Base-by-base conservation (phyloP, 2,797 vertebrate genomes). In the Danionella dracula region DNA sequence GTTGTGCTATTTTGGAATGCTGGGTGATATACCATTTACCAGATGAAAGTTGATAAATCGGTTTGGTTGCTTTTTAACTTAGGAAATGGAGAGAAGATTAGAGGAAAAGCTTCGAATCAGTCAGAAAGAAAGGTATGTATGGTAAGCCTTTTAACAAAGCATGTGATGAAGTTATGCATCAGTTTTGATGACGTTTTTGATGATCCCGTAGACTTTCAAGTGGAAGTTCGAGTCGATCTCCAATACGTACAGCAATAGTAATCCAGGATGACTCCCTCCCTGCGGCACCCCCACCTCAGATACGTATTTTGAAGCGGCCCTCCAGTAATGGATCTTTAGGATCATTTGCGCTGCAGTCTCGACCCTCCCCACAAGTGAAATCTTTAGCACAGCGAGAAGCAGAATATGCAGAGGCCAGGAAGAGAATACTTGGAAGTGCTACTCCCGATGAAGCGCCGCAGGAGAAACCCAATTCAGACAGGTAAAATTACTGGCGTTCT, bases 61-160 rank as follows among this genome's bases (percentile, higher is more conserved):
- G 59, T 74, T 75, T 48, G 34, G 45, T 42, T 38, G 35, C 20
- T 38, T 46, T 8, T 31, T 2, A 64, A 69, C 82, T 50, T 79
- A 99, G 96, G 94, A 97, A 89, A 98, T 99, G 92, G 95, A 98
- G 80, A 93, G 93, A 84, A 90, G 92, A 77, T 84, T 98, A 81
- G 95, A 96, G 79, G 95, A 95, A 87, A 98, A 96, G 81, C 87
- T 97, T 82, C 90, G 90, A 82, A 96, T 98, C 84, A 92, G 91
- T 51, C 93, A 95, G 78, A 96, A 88, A 89, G 94, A 98, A 84
- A 94, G 90, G 96, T 95, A 45, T 7, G 53, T 38, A 4, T 10
- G 5, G 21, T 40, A 4, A 10, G 19, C 4, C 38, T 11, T 15
- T 11, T 15, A 27, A 6, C 6, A 27, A 27, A 3, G 41, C 13